Percentiles rank a stretch among this genome's conserved stretches.
phyloP scores from a whole-genome alignment of 2,797 vertebrate genomes.

The Cossypha polioptera region DNA sequence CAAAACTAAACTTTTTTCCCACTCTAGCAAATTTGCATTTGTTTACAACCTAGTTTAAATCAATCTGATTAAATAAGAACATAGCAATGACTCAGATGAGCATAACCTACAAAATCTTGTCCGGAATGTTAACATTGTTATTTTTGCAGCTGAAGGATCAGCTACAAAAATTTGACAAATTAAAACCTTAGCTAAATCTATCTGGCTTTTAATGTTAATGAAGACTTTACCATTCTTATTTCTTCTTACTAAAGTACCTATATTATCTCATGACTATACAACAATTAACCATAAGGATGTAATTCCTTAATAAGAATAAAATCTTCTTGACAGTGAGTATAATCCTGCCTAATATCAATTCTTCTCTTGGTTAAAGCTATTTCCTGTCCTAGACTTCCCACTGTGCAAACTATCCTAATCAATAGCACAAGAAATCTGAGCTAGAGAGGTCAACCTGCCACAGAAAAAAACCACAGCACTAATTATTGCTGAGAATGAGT shows the following conservation, averaged over 20 bases:
- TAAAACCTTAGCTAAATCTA: neutral
- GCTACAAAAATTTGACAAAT: neutral
- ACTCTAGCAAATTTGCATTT: neutral
- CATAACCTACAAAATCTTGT: neutral
- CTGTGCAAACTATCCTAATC: slow-evolving; percentile 2
- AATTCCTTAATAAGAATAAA: neutral
- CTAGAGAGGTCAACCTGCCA: neutral
- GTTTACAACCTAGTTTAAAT: neutral
- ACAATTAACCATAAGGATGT: neutral
- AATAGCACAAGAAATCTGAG: neutral
- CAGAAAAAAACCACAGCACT: neutral
- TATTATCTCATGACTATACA: neutral
- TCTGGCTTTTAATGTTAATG: neutral
- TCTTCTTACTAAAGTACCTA: neutral
- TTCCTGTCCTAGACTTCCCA: neutral
- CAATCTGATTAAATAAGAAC: neutral
- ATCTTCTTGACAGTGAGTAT: neutral
- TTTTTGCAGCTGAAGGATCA: neutral
- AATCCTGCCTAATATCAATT: neutral
- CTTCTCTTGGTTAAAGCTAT: neutral
- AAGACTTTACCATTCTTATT: neutral
- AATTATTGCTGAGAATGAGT: neutral
- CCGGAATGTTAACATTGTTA: neutral
- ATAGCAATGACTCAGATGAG: neutral
- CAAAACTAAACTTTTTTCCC: neutral